Conservation (phyloP, 23 tunicate species). For the Botrylloides violaceus region DNA sequence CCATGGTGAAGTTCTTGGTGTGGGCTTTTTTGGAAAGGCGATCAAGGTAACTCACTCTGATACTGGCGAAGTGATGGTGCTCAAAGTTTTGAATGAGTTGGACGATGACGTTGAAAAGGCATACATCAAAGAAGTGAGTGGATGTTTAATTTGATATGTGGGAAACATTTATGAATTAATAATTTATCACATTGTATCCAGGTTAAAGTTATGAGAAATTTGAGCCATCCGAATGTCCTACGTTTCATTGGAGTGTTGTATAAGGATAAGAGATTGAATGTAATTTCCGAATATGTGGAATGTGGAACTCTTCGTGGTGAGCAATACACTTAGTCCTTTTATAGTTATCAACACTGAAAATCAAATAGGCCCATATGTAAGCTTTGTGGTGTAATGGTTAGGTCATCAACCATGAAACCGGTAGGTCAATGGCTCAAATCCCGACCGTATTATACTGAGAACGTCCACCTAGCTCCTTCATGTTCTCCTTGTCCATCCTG, state of each 20-base stretch:
- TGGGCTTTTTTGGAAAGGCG: constrained; percentile 89
- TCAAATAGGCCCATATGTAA: too few relatives aligned
- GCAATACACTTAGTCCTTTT: too few relatives aligned
- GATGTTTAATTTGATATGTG: neutral
- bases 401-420: too few relatives aligned
- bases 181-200: constrained; percentile 11
- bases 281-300: constrained; percentile 85
- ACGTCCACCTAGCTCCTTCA: too few relatives aligned
- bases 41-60: constrained; percentile 96
- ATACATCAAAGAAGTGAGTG: constrained; percentile 58
- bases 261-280: constrained; percentile 59
- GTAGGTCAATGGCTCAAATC: too few relatives aligned
- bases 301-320: constrained; percentile 80
- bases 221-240: constrained; percentile 75
- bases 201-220: constrained; percentile 88
- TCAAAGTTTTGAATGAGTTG: constrained; percentile 63
- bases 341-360: too few relatives aligned
- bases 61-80: constrained; percentile 94
- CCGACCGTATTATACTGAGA: too few relatives aligned
- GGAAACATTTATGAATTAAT: neutral
- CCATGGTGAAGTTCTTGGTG: constrained; percentile 76
- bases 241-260: constrained; percentile 92
- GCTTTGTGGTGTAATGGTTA: too few relatives aligned
- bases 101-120: constrained; percentile 67
- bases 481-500: too few relatives aligned